These are phyloP conservation scores for Synaphobranchus kaupii DNA, from an alignment of 2,797 vertebrate genomes.

Conservation along the genomic window DNA sequence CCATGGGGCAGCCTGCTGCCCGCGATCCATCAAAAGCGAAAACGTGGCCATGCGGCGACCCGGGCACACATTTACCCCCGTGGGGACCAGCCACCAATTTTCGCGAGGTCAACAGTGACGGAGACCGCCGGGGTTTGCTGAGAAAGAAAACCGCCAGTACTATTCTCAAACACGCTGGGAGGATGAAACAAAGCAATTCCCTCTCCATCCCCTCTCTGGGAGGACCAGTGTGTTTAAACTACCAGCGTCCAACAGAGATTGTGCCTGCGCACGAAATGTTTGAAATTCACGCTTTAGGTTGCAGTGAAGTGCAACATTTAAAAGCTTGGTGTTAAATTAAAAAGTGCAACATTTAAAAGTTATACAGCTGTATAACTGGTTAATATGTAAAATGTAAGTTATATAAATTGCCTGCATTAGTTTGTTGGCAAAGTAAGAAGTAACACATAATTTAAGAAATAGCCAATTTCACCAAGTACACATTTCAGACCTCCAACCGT, in stretches of 20 bases:
- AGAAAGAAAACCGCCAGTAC: conserved; percentile 44
- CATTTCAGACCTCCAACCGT: neutral
- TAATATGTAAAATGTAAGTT: neutral
- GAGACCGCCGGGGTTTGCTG: conserved; percentile 58
- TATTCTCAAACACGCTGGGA: conserved; percentile 52
- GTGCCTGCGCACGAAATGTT: neutral
- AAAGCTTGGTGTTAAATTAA: neutral
- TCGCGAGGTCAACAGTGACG: conserved; percentile 70
- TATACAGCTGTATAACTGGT: neutral
- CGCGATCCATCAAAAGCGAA: conserved; percentile 42
- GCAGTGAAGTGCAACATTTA: neutral
- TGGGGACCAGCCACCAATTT: conserved; percentile 67
- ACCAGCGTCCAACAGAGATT: neutral
- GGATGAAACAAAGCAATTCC: conserved; percentile 48
- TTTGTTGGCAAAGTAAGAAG: neutral
- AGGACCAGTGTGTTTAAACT: neutral
- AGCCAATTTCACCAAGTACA: neutral
- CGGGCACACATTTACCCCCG: conserved; percentile 43
- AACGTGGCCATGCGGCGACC: conserved; percentile 58
- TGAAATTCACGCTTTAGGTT: neutral
- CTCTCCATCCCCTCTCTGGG: conserved; percentile 44
- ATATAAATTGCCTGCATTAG: neutral
- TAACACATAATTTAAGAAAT: neutral
- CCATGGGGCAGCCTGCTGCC: neutral
- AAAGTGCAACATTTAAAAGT: neutral